Base-by-base conservation (phyloP, 2,888 invertebrate species). In the Mesochorus sp. region DNA sequence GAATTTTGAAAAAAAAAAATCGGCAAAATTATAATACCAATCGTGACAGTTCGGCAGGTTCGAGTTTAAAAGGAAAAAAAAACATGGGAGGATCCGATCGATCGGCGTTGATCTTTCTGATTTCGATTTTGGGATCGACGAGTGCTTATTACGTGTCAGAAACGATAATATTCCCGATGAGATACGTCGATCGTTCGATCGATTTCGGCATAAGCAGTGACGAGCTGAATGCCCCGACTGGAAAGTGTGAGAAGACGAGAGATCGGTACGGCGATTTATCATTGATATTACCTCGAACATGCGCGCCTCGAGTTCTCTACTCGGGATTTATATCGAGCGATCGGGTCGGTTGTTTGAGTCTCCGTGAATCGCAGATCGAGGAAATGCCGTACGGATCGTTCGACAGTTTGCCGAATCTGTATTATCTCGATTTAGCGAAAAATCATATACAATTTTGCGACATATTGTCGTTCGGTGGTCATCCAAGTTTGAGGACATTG, bases 361-460 rank as follows among this genome's bases (percentile, higher is more conserved):
- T 88, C 0, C 81, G 81, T 0, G 82, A 83, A 10, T 87, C 84
- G 64, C 75, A 80, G 0, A 87, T 88, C 12, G 81, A 80, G 42
- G 77, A 80, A 2, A 79, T 88, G 3, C 55, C 79, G 1, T 57
- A 74, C 2, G 82, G 83, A 6, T 82, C 83, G 0, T 88, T 88
- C 76, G 82, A 83, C 12, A 77, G 73, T 10, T 2, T 88, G n/a
- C 83, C 85, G 1, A 85, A 84, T 80, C 72, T 88, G 0, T 75
- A 77, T n/a, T 86, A 85, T 53, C 83, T 88, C 19, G 87, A 86
- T 72, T 74, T 88, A 8, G 86, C 87, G 0, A 79, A 82, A n/a
- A 88, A 88, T 73, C 78, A 84, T 3, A 82, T 88, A n/a, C 82
- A 85, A 49, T 81, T 82, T 19, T 87, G 86, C 31, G 83, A 86